These are phyloP conservation scores for Erethizon dorsatum DNA, from an alignment of 2,797 vertebrate species.

Conservation along the genomic window DNA sequence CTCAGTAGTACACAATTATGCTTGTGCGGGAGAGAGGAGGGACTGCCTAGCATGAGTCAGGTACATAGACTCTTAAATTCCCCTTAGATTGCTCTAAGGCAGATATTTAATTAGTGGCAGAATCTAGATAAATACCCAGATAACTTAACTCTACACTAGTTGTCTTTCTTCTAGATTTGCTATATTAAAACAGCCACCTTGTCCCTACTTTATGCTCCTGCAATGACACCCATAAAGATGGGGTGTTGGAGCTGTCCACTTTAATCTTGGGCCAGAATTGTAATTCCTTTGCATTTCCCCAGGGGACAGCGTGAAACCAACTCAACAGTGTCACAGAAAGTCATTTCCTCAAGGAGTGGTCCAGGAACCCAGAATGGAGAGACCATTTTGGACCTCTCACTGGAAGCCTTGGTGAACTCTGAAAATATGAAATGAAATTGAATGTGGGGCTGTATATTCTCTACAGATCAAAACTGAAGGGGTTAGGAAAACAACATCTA, in stretches of 20 bases:
- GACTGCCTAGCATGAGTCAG: neutral
- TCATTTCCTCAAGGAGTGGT: neutral
- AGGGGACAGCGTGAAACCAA: neutral
- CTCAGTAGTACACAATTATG: neutral
- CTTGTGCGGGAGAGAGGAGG: neutral
- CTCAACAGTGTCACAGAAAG: neutral
- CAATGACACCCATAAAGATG: neutral
- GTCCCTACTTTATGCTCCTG: neutral
- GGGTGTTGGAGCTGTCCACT: neutral
- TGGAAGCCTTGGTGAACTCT: neutral
- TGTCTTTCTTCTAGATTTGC: slow-evolving; percentile 2
- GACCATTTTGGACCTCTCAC: neutral
- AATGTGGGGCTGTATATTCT: neutral
- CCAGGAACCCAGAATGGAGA: neutral
- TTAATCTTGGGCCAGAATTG: neutral
- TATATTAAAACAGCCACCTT: neutral
- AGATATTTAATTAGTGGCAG: neutral
- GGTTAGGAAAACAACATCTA: neutral
- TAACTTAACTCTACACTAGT: neutral
- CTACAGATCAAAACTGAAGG: neutral
- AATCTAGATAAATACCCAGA: neutral
- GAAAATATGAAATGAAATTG: neutral
- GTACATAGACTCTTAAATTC: neutral
- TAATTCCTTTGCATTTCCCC: neutral
- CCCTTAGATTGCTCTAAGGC: neutral